Evolutionary conservation across 2,888 invertebrate species (phyloP).

Genomic region (Sphecodes monilicornis): DNA sequence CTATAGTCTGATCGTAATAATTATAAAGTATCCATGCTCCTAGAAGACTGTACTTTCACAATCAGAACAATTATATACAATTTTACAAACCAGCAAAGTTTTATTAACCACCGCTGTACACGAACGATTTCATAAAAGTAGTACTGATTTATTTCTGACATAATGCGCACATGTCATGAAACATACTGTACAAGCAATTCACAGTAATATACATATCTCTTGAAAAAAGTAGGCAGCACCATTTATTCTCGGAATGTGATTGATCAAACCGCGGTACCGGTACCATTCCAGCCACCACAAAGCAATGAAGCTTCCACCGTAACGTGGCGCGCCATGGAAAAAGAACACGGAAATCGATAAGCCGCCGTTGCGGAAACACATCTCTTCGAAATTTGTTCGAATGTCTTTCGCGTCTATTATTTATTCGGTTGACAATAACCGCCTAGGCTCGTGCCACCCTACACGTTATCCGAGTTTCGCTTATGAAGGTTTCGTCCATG

Average conservation of each 20-base stretch:
- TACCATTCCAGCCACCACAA: slow-evolving; percentile 51
- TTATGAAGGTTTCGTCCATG: slow-evolving; percentile 7
- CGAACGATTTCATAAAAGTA: neutral
- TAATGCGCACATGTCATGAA: neutral
- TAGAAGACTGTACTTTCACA: too few species aligned
- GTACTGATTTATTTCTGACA: neutral
- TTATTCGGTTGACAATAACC: slow-evolving; percentile 57
- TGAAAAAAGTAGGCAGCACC: slow-evolving; percentile 9
- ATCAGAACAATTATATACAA: too few species aligned
- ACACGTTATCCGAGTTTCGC: neutral
- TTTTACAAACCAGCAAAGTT: neutral
- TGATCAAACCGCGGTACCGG: slow-evolving; percentile 34
- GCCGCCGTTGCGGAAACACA: slow-evolving; percentile 33
- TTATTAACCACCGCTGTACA: neutral
- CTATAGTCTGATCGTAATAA: too few species aligned
- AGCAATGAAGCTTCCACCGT: slow-evolving; percentile 53
- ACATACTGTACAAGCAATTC: slow-evolving; percentile 2
- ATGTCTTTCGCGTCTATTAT: slow-evolving; percentile 44
- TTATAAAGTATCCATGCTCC: too few species aligned
- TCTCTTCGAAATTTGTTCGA: slow-evolving; percentile 56
- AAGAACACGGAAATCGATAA: slow-evolving; percentile 51
- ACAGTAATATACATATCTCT: neutral
- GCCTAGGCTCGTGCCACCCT: neutral
- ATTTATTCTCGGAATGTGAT: neutral
- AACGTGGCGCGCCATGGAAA: slow-evolving; percentile 32